Evolutionary conservation across 2,113 vertebrate species (phyloP).

Genomic region (Pseudorasbora parva): DNA sequence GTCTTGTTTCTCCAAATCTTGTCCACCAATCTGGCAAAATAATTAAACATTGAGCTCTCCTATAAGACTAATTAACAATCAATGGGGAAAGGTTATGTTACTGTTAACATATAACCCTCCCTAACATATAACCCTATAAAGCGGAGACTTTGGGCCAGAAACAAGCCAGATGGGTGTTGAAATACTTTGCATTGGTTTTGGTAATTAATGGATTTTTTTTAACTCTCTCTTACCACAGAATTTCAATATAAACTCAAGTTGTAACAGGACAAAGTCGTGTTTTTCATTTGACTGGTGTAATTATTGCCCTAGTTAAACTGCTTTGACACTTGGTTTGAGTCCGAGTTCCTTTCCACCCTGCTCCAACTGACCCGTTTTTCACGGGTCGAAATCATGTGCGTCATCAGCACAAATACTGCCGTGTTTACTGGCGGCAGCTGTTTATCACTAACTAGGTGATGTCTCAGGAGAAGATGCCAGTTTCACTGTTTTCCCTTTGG

Average conservation of each 20-base stretch:
- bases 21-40: neutral
- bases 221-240: neutral
- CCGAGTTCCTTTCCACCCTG: neutral
- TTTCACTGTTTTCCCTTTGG: neutral
- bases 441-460: neutral
- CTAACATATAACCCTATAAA: neutral
- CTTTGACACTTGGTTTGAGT: neutral
- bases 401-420: neutral
- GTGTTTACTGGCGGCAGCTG: neutral
- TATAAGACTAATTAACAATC: neutral
- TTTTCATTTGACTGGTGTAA: neutral
- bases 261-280: neutral
- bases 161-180: neutral
- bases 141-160: neutral
- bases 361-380: neutral
- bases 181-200: neutral
- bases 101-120: neutral
- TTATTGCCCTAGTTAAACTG: neutral
- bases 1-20: neutral
- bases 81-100: constrained; percentile 13
- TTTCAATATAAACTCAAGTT: too few species aligned
- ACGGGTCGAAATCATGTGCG: neutral
- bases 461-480: neutral
- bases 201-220: neutral
- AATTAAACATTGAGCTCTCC: neutral